Evolutionary conservation across 2,113 vertebrate species (phyloP).

Genomic region (Shinisaurus crocodilurus): DNA sequence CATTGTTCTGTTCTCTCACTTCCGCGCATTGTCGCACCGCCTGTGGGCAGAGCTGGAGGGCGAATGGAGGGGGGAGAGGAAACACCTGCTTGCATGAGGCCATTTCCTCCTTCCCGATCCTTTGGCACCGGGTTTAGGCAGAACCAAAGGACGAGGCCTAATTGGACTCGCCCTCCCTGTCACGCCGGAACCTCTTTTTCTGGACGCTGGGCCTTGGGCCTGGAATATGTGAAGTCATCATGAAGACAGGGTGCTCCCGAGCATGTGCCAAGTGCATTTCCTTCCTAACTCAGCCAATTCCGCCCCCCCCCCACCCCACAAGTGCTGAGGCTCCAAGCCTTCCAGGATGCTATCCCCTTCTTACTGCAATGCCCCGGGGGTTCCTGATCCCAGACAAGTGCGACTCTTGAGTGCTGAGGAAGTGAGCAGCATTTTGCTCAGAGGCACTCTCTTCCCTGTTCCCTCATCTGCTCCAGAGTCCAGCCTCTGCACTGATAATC

Average conservation of each 20-base stretch:
- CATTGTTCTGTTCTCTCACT: not conserved
- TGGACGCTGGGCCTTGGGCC: not conserved
- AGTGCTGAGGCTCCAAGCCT: no score
- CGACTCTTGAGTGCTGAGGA: not conserved
- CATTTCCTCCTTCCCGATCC: constrained; percentile 1
- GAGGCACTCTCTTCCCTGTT: not conserved
- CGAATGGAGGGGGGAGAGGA: not conserved
- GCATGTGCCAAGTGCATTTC: not conserved
- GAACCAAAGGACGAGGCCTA: no score
- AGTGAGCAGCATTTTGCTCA: not conserved
- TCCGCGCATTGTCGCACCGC: not conserved
- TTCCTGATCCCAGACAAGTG: no score
- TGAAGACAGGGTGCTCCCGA: not conserved
- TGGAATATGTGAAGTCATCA: not conserved
- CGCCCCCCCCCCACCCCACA: not conserved
- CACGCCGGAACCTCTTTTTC: not conserved
- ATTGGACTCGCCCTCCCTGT: no score
- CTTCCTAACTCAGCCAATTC: not conserved
- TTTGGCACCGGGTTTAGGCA: not conserved
- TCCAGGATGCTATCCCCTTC: not conserved
- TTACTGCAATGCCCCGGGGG: no score
- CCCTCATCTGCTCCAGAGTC: not conserved
- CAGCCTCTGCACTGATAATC: not conserved
- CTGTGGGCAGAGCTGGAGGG: not conserved
- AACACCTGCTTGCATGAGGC: constrained; percentile 11